phyloP scores from a whole-genome alignment of 2,888 invertebrate genomes.

The Tiphia femorata region DNA sequence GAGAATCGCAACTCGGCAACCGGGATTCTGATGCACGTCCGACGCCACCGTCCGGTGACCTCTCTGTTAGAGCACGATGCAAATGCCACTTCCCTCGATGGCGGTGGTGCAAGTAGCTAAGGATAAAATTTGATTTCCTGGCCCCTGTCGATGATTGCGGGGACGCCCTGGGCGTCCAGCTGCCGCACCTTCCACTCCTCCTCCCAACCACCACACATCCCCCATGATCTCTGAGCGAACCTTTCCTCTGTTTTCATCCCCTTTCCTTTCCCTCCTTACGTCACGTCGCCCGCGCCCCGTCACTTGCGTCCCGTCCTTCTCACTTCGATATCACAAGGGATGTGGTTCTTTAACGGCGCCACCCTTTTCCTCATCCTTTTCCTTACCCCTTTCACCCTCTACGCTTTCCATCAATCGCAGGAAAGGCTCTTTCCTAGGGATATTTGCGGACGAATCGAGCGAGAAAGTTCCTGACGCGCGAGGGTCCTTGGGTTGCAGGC shows the following conservation, averaged over 20 bases:
- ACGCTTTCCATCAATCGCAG: neutral
- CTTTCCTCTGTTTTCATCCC: too few species aligned
- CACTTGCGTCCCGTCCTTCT: neutral
- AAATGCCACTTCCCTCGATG: conserved; percentile 23
- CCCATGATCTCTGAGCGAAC: too few species aligned
- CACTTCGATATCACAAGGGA: too few species aligned
- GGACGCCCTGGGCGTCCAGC: conserved; percentile 8
- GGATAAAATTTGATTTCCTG: conserved; percentile 41
- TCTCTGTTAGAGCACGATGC: conserved; percentile 40
- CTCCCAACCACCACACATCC: too few species aligned
- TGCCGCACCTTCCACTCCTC: neutral
- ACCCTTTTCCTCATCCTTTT: neutral
- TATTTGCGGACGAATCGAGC: neutral
- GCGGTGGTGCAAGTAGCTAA: conserved; percentile 21
- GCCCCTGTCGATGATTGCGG: conserved; percentile 15
- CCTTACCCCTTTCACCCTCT: neutral
- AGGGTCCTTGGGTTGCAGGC: too few species aligned
- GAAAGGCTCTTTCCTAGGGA: neutral
- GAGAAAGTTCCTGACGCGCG: too few species aligned
- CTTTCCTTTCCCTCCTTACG: neutral
- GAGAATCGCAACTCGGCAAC: conserved; percentile 1
- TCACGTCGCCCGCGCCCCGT: neutral
- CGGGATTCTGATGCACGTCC: too few species aligned
- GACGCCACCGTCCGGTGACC: too few species aligned
- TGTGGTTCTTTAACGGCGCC: too few species aligned